phyloP scores from a whole-genome alignment of 2,113 vertebrate species.

The Sclerurus mexicanus region DNA sequence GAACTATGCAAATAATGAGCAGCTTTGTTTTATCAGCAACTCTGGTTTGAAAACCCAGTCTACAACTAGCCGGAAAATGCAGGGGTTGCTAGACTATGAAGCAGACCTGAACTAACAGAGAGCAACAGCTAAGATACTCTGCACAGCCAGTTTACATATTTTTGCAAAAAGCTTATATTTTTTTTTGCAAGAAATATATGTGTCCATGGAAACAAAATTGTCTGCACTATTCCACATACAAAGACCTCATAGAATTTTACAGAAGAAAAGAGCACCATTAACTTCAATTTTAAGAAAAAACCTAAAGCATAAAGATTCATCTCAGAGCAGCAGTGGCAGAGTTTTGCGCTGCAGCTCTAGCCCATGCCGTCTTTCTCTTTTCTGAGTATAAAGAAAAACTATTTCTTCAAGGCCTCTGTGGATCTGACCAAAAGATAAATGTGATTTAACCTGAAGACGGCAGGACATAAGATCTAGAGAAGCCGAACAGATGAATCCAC shows the following conservation, averaged over 20 bases:
- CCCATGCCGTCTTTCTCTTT: not conserved
- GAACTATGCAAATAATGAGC: conserved; percentile 23
- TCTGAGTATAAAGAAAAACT: not conserved
- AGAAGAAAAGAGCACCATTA: not conserved
- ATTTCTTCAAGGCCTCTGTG: not conserved
- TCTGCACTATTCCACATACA: not conserved
- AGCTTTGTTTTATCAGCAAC: not conserved
- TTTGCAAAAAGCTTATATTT: not conserved
- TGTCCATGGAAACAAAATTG: not conserved
- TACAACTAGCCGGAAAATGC: not conserved
- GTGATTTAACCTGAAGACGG: not conserved
- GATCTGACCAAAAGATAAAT: not conserved
- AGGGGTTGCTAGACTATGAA: not conserved
- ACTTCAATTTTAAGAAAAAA: not conserved
- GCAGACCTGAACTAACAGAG: not conserved
- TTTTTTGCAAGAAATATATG: not conserved
- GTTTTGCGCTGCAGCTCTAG: not conserved
- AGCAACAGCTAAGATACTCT: not conserved
- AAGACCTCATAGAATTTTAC: not conserved
- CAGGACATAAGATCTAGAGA: not conserved
- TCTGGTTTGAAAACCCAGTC: conserved; percentile 4
- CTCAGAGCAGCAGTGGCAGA: not conserved
- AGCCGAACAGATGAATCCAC: rapidly evolving
- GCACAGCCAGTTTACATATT: not conserved
- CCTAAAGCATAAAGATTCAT: not conserved